Conservation (phyloP, 2,797 vertebrate genomes). For the Galagoides demidoff region DNA sequence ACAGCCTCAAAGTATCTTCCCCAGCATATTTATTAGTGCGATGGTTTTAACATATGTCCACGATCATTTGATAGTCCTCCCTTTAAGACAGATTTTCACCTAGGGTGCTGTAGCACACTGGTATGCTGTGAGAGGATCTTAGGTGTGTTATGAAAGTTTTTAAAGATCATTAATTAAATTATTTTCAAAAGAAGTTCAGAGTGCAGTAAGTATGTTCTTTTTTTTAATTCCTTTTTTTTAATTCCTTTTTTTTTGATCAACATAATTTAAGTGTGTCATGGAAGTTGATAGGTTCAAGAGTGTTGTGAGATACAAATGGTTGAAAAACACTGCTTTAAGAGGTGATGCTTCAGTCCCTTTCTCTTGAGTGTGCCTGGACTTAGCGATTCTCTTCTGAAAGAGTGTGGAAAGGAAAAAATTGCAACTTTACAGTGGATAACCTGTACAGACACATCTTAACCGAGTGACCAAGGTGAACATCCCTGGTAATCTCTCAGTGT, state of each 20-base stretch:
- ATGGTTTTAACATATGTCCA: neutral
- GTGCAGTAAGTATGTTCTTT: too few relatives aligned
- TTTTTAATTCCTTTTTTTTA: too few relatives aligned
- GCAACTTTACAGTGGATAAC: neutral
- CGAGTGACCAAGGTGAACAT: neutral
- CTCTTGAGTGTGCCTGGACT: neutral
- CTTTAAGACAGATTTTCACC: neutral
- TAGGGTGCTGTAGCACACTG: too few relatives aligned
- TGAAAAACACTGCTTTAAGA: neutral
- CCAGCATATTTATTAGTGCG: neutral
- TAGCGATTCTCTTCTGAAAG: neutral
- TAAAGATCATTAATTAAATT: too few relatives aligned
- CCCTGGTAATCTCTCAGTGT: neutral
- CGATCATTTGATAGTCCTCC: neutral
- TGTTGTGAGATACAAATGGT: too few relatives aligned
- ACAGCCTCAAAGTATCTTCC: neutral
- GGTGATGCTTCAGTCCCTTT: neutral
- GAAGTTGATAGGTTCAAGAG: too few relatives aligned
- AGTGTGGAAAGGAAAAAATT: neutral
- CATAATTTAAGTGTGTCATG: too few relatives aligned
- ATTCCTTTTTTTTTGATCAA: too few relatives aligned
- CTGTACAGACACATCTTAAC: neutral
- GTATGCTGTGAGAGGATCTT: too few relatives aligned
- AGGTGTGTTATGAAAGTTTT: too few relatives aligned
- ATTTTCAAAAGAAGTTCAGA: too few relatives aligned